These are phyloP conservation scores for Steatornis caripensis DNA, from an alignment of 2,113 vertebrate genomes.

Conservation along the genomic window DNA sequence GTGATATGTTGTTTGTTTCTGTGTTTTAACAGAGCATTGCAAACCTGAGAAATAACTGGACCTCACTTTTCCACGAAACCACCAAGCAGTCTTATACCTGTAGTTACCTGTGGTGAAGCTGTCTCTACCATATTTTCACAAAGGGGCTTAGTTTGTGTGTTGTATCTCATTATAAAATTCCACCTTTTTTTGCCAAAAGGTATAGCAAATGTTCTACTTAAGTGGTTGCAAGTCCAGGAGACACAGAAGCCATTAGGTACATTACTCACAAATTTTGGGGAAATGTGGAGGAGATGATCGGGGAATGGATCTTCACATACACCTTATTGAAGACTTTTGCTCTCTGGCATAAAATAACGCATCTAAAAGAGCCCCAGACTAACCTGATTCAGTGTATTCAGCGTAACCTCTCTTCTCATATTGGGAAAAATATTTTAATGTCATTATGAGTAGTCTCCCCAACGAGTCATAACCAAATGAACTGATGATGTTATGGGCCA, in stretches of 20 bases:
- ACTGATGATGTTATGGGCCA: neutral
- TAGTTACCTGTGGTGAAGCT: neutral
- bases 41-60: neutral
- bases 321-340: neutral
- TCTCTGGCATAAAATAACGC: neutral
- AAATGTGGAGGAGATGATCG: neutral
- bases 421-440: neutral
- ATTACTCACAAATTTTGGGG: neutral
- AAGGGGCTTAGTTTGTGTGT: accelerated
- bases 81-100: neutral
- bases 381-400: neutral
- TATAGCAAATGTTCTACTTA: neutral
- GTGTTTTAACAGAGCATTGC: neutral
- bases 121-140: neutral
- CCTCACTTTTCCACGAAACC: neutral
- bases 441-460: neutral
- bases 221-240: neutral
- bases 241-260: neutral
- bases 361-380: neutral
- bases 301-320: neutral
- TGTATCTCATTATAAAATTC: neutral
- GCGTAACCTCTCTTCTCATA: neutral
- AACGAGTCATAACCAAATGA: neutral
- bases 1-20: neutral
- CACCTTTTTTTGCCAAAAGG: neutral